These are phyloP conservation scores for Fabriciana adippe DNA, from an alignment of 2,888 invertebrate species.

Conservation along the genomic window DNA sequence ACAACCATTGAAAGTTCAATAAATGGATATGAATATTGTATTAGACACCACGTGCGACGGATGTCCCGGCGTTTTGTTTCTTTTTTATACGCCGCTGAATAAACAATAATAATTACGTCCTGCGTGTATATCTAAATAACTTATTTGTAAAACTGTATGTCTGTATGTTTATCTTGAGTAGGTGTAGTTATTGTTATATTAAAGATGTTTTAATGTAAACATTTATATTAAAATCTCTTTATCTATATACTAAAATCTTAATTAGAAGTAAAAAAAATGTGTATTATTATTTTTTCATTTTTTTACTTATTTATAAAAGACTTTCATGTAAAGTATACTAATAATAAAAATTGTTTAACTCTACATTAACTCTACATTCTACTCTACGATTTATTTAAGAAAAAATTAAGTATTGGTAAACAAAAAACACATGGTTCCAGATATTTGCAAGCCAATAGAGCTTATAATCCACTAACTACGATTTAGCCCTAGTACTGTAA, in stretches of 20 bases:
- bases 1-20: conserved; percentile 6
- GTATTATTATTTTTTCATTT: no score
- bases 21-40: conserved; percentile 34
- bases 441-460: conserved; percentile 12
- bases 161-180: no score
- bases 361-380: no score
- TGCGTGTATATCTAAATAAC: neutral
- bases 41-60: conserved; percentile 42
- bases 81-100: conserved; percentile 25
- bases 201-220: no score
- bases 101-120: conserved; percentile 7
- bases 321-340: no score
- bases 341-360: no score
- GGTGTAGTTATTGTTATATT: no score
- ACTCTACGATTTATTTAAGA: no score
- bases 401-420: neutral
- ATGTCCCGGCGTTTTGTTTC: conserved; percentile 35
- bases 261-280: no score
- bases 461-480: conserved; percentile 10
- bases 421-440: neutral
- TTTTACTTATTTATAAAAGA: no score
- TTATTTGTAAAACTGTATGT: neutral
- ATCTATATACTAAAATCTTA: no score
- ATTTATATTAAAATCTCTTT: no score
- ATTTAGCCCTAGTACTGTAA: conserved; percentile 20